Base-by-base conservation (phyloP, 2,888 invertebrate species). In the Hypomecis punctinalis region DNA sequence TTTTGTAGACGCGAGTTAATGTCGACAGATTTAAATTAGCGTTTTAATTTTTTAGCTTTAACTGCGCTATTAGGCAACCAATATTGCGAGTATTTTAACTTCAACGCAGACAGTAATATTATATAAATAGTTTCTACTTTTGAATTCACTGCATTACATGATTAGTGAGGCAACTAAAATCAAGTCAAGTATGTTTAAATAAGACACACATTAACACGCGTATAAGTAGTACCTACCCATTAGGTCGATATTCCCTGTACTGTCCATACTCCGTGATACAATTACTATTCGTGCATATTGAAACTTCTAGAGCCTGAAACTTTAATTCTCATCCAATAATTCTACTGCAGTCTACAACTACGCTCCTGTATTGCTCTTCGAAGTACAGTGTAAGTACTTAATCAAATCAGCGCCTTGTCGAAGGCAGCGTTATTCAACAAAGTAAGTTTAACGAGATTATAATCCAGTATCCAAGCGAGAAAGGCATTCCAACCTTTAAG, bases 11-110 rank as follows among this genome's bases (percentile, higher is more conserved):
- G 39, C 51, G 51, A 51, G 62, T 56, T 68, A 63, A 61, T 66
- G 65, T 66, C 46, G 49, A 55, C 66, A 62, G 59, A 58, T 64
- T 67, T 52, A 69, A 69, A 69, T 65, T 58, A 53, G 53, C 42
- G 53, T 40, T 54, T 54, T 37, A 42, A 48, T 56, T 45, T 48
- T 56, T 56, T 37, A 10, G 10, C 8, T 54, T 6, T 23, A 48
- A 36, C 35, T 54, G 36, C 42, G 40, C 13, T 47, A 11, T 46
- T 53, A 9, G 13, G 46, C n/a, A 60, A 47, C 5, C 1, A 40
- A 0, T 5, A 10, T 37, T 10, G 13, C 55, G n/a, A 11, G 10
- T 43, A 40, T 13, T 23, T 23, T 1, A 23, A 23, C 23, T 23
- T 40, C 6, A 39, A 39, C 2, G 11, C 11, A 37, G 35, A 5